Evolutionary conservation across 2,113 vertebrate genomes (phyloP).

Genomic region (rat (Rattus norvegicus)): DNA sequence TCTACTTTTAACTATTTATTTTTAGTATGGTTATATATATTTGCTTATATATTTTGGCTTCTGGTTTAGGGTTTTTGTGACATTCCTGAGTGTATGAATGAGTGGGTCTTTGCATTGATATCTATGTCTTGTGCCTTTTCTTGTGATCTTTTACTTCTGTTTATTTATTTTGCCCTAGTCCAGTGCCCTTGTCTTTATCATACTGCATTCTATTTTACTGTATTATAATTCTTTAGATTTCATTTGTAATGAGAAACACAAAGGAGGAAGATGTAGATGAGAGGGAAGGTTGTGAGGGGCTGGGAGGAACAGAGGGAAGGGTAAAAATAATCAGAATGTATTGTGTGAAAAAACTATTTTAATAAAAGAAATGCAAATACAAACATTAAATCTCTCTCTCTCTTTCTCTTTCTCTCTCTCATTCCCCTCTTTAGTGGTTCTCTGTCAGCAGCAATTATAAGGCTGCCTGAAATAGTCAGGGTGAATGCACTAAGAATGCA

Average conservation of each 20-base stretch:
- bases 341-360: neutral
- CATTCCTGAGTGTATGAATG: neutral
- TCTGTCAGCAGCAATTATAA: constrained; percentile 12
- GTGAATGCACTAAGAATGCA: constrained; percentile 31
- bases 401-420: neutral
- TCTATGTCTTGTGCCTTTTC: neutral
- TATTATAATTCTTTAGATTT: neutral
- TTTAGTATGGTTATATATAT: neutral
- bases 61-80: neutral
- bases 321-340: neutral
- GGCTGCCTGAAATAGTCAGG: neutral
- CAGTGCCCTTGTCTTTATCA: neutral
- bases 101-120: neutral
- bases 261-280: neutral
- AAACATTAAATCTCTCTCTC: neutral
- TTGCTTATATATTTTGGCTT: neutral
- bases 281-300: neutral
- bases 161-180: neutral
- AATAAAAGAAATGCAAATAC: neutral
- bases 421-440: neutral
- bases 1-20: neutral
- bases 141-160: neutral
- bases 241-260: neutral
- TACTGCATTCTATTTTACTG: neutral
- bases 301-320: neutral